Evolutionary conservation across 2,888 invertebrate genomes (phyloP).

Genomic region (Aphrophora alni): DNA sequence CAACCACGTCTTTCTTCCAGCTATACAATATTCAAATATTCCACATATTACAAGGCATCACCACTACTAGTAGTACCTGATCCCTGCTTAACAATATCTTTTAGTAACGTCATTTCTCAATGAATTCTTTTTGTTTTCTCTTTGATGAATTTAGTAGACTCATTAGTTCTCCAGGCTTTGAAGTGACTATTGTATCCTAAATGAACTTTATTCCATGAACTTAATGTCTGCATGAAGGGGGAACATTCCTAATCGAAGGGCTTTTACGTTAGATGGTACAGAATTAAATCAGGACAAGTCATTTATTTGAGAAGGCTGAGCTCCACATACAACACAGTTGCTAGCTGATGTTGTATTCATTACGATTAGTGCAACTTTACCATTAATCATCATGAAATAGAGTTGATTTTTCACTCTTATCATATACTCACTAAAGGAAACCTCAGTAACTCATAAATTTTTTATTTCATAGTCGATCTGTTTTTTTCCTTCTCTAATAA

Average conservation of each 20-base stretch:
- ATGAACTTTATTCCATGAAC: constrained; percentile 28
- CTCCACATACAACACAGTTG: constrained; percentile 30
- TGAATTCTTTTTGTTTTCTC: constrained; percentile 25
- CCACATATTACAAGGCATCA: no score
- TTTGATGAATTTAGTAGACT: background rate
- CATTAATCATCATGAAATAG: constrained; percentile 39
- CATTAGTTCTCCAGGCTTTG: constrained; percentile 21
- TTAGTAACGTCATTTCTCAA: no score
- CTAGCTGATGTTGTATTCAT: constrained; percentile 35
- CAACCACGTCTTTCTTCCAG: no score
- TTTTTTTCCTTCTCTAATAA: no score
- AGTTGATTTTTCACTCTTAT: background rate
- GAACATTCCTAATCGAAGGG: background rate
- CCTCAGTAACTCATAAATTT: background rate
- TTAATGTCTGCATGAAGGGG: constrained; percentile 23
- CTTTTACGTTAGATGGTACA: background rate
- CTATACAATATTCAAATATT: no score
- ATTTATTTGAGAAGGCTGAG: constrained; percentile 26
- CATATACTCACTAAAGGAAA: no score
- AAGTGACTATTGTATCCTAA: constrained; percentile 21
- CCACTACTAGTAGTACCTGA: no score
- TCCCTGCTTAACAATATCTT: no score
- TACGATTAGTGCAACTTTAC: constrained; percentile 36
- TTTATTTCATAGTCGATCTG: background rate
- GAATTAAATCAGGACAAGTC: background rate